Evolutionary conservation across 2,888 invertebrate genomes (phyloP).

Genomic region (Drosophila barbarae): DNA sequence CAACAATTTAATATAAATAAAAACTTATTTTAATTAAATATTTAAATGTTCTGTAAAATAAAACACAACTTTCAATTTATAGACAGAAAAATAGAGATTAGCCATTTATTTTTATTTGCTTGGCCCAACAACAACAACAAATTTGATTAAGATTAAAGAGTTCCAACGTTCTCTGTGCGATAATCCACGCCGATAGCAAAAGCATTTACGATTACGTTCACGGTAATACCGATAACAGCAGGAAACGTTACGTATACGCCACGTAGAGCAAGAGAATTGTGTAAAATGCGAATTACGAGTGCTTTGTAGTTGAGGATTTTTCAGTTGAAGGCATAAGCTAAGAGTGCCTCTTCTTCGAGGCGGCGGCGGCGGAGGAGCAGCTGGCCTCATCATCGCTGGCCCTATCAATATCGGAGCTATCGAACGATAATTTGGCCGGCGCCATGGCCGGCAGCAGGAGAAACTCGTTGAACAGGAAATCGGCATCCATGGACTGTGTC

Average conservation of each 20-base stretch:
- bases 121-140: slow-evolving; percentile 52
- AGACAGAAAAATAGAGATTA: slow-evolving; percentile 56
- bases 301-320: slow-evolving; percentile 3
- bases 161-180: slow-evolving; percentile 16
- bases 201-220: slow-evolving; percentile 4
- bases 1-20: background rate
- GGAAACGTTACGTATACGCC: background rate
- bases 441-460: slow-evolving; percentile 69
- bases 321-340: slow-evolving; percentile 2
- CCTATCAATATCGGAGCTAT: slow-evolving; percentile 37
- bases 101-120: slow-evolving; percentile 47
- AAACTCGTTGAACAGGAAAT: slow-evolving; percentile 76
- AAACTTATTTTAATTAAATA: background rate
- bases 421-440: slow-evolving; percentile 63
- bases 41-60: background rate
- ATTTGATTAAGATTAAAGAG: slow-evolving; percentile 33
- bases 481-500: slow-evolving; percentile 78
- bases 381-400: slow-evolving; percentile 23
- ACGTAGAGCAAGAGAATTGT: background rate
- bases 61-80: background rate
- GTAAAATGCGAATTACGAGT: slow-evolving; percentile 3
- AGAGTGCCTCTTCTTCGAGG: slow-evolving; percentile 9
- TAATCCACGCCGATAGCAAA: slow-evolving; percentile 2
- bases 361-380: background rate
- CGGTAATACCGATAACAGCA: slow-evolving; percentile 9